Evolutionary conservation across 2,888 invertebrate genomes (phyloP), one percentile per base, ranked within the genome.

Genomic region (Pycnomerus fuliginosus): DNA sequence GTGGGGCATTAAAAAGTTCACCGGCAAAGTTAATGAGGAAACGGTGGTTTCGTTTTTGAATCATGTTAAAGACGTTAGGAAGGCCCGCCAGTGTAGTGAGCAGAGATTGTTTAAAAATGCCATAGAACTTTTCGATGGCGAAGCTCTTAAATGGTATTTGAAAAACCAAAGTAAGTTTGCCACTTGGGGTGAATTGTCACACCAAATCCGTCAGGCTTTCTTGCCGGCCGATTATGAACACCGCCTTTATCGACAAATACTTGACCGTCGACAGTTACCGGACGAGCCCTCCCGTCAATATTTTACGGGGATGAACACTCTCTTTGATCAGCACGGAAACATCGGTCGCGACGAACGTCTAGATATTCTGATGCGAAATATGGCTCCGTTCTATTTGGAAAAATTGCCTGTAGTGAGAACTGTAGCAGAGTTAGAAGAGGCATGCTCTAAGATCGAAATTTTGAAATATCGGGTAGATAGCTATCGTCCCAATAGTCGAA

Each of bases 161-260:
- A 14, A 13, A 13, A 29, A 13, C n/a, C 11, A 12, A 11, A 11
- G 10, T 2, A 2, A 11, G 2, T 13, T 29, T 11, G 10, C n/a
- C 15, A 14, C 12, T 29, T 14, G 29, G 29, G 12, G 10, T 3
- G 31, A 31, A 25, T 43, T 36, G 11, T 54, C 53, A 8, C 5
- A 27, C 2, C 49, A 52, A 34, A 10, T 10, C 45, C 0, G 30
- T 52, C 13, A 39, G 16, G 8, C 31, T 8, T 49, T 37, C 28
- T 35, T 38, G 15, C 45, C 49, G n/a, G n/a, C 16, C 1, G 49
- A 46, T 17, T 49, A 49, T 20, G 41, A 41, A 1, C 14, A 29
- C 14, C 10, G 11, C 4, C 17, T 49, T 8, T 42, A 37, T 29
- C 32, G 42, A 12, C 17, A 27, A 15, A 39, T 39, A 28, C 12